Conservation (phyloP, 2,113 vertebrate species). For the Laticauda colubrina region DNA sequence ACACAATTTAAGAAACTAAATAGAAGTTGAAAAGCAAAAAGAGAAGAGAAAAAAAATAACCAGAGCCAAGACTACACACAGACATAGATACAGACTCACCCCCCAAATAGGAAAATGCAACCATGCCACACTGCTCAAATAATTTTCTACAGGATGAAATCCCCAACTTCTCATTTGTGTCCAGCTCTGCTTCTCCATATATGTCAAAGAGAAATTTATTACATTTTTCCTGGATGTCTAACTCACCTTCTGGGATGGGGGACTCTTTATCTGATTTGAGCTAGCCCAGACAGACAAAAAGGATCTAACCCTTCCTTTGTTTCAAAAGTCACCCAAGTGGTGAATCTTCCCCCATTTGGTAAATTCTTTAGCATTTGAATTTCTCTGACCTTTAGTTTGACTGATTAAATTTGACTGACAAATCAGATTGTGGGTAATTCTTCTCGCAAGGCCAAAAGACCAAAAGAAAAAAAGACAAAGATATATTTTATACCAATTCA, state of each 20-base stretch:
- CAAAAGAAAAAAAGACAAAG: not conserved
- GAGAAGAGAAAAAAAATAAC: not conserved
- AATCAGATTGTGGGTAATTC: not conserved
- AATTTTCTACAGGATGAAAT: not conserved
- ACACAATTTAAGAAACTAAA: not conserved
- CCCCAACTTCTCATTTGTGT: not conserved
- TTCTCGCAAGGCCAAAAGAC: not conserved
- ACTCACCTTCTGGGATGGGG: not conserved
- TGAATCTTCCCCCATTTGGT: not conserved
- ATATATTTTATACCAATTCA: not conserved
- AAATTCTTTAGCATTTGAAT: not conserved
- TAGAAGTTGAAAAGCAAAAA: not conserved
- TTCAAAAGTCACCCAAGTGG: not conserved
- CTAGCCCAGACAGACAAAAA: not conserved
- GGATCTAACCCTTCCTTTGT: not conserved
- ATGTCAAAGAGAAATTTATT: not conserved
- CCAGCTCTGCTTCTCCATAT: not conserved
- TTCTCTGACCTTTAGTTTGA: not conserved
- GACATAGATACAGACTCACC: not conserved
- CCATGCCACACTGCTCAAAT: not conserved
- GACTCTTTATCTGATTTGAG: not conserved
- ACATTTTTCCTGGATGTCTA: not conserved
- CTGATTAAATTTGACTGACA: not conserved
- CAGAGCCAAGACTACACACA: not conserved
- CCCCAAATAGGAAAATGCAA: not conserved